A percentile compares a stretch with the other conserved stretches of the same genome.
Conservation (phyloP, 2,888 invertebrate species). For the Tetropium fuscum region DNA sequence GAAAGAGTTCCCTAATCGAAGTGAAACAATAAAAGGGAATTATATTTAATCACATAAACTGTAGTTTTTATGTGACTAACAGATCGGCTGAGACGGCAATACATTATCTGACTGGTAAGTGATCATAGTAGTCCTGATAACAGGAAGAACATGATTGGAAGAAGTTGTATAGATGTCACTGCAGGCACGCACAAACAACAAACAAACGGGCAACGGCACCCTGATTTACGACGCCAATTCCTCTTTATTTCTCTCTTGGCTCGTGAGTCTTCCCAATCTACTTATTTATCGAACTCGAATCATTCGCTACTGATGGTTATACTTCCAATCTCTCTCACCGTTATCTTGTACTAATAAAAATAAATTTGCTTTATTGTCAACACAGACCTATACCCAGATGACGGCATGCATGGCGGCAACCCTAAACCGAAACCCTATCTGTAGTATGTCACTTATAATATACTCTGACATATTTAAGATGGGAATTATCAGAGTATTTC, state of each 20-base stretch:
- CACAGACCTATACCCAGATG: conserved; percentile 1
- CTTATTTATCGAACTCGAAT: conserved; percentile 63
- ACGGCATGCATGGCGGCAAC: conserved; percentile 13
- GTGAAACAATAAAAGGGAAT: conserved; percentile 37
- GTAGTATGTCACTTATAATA: no score
- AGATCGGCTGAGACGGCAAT: conserved; percentile 37
- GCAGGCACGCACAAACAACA: conserved; percentile 60
- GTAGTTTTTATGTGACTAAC: conserved; percentile 40
- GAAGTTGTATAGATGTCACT: conserved; percentile 60
- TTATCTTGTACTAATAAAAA: conserved; percentile 42
- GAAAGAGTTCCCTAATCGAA: conserved; percentile 35
- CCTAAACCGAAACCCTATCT: conserved; percentile 35
- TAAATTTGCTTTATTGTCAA: conserved; percentile 33
- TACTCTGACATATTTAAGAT: no score
- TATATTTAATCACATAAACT: conserved; percentile 42
- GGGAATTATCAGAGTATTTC: no score
- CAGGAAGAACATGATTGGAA: conserved; percentile 60
- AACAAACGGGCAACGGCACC: conserved; percentile 55
- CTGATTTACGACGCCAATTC: conserved; percentile 67
- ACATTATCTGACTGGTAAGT: conserved; percentile 44
- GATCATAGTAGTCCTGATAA: conserved; percentile 54
- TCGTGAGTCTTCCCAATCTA: conserved; percentile 52
- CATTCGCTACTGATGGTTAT: conserved; percentile 47
- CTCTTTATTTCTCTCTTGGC: conserved; percentile 66
- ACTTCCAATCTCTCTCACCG: conserved; percentile 38